Percentiles rank a stretch among this genome's conserved stretches.
Evolutionary conservation across 2,113 vertebrate genomes (phyloP).

Genomic region (Lynx canadensis): DNA sequence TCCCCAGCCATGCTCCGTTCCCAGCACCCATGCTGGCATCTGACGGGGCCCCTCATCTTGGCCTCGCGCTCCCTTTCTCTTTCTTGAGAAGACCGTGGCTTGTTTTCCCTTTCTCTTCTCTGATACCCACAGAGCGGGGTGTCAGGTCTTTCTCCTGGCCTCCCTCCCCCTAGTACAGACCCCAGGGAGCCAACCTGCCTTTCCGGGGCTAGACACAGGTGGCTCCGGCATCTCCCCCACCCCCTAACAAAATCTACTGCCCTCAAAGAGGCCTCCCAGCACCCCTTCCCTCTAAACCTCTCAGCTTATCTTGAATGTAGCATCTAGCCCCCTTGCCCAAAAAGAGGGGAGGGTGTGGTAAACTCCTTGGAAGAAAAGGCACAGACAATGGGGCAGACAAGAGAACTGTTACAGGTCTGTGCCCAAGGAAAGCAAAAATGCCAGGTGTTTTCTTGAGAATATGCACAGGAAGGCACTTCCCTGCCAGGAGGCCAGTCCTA

Average conservation of each 20-base stretch:
- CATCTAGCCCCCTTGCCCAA: slow-evolving; percentile 1
- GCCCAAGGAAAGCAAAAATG: background rate
- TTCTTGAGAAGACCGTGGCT: background rate
- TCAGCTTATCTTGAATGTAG: background rate
- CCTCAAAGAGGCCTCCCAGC: background rate
- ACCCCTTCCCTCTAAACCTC: background rate
- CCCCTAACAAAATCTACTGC: background rate
- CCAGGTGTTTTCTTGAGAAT: slow-evolving; percentile 65
- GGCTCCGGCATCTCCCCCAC: background rate
- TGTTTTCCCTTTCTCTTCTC: background rate
- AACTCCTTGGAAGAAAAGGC: slow-evolving; percentile 57
- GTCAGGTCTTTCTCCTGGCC: slow-evolving; percentile 2
- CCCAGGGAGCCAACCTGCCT: background rate
- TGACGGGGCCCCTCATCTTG: background rate
- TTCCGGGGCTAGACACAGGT: background rate
- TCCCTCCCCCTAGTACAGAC: background rate
- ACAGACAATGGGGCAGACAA: slow-evolving; percentile 58
- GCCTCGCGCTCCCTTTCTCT: background rate
- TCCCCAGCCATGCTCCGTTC: background rate
- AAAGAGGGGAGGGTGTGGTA: slow-evolving; percentile 31
- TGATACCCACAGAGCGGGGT: background rate
- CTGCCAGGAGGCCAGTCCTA: background rate
- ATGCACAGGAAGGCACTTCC: background rate
- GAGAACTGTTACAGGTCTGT: slow-evolving; percentile 1
- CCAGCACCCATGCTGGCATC: background rate